Percentiles rank a stretch among this genome's conserved stretches.
Evolutionary conservation across 2,797 vertebrate species (phyloP).

Genomic region (Glossophaga mutica): DNA sequence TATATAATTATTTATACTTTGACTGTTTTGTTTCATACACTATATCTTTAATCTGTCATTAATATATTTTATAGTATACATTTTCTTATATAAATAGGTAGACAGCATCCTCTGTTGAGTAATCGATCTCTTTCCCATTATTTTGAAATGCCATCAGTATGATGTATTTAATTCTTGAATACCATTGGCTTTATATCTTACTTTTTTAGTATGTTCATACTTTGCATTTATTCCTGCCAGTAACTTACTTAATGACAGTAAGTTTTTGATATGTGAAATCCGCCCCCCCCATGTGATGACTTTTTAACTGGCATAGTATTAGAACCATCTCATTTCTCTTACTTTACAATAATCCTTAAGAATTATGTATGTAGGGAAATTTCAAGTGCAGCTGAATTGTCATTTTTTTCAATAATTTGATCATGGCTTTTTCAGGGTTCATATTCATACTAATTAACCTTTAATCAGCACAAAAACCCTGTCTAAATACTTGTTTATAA

Average conservation of each 20-base stretch:
- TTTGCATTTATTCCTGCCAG: background rate
- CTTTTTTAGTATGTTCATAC: background rate
- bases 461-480: background rate
- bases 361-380: background rate
- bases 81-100: background rate
- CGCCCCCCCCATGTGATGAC: background rate
- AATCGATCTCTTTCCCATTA: background rate
- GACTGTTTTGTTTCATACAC: background rate
- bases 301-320: background rate
- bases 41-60: background rate
- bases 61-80: background rate
- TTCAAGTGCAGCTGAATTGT: background rate
- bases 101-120: background rate
- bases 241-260: background rate
- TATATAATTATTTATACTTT: background rate
- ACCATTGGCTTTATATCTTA: background rate
- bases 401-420: background rate
- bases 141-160: background rate
- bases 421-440: background rate
- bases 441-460: slow-evolving; percentile 47
- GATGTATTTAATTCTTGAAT: background rate
- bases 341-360: background rate
- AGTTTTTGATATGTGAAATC: background rate
- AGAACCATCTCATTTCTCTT: background rate
- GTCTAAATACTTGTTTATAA: background rate